A percentile compares a stretch with the other conserved stretches of the same genome.
These are phyloP conservation scores for Psittacula cyanocephala DNA, from an alignment of 2,113 vertebrate genomes.

Conservation along the genomic window DNA sequence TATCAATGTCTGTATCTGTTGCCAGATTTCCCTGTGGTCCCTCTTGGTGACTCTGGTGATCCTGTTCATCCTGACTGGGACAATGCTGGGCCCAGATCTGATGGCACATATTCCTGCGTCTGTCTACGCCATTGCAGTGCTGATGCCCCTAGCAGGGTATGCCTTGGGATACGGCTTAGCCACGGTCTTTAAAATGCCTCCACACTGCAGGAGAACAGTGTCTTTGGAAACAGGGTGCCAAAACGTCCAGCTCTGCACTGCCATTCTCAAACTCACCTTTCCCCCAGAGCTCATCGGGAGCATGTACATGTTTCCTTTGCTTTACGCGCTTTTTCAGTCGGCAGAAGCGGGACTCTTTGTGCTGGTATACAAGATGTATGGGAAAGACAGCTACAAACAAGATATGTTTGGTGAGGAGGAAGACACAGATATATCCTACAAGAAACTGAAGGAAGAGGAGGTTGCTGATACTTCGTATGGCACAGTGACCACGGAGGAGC, in stretches of 20 bases:
- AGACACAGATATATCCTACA: conserved; percentile 89
- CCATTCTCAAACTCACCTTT: conserved; percentile 95
- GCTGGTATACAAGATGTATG: conserved; percentile 87
- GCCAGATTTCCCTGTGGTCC: conserved; percentile 94
- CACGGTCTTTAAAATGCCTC: conserved; percentile 84
- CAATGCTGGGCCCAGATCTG: conserved; percentile 92
- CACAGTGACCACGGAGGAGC: conserved; percentile 81
- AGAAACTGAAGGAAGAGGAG: conserved; percentile 91
- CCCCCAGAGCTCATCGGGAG: conserved; percentile 88
- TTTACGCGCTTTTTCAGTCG: conserved; percentile 94
- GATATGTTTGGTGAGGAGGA: conserved; percentile 78
- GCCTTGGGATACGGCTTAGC: conserved; percentile 91
- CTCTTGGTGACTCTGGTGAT: conserved; percentile 89
- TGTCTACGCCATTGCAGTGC: conserved; percentile 88
- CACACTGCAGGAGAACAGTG: conserved; percentile 87
- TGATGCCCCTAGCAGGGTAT: conserved; percentile 92
- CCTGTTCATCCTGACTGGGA: conserved; percentile 94
- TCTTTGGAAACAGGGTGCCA: conserved; percentile 96
- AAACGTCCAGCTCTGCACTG: conserved; percentile 96
- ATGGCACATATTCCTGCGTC: conserved; percentile 87
- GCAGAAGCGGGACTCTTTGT: conserved; percentile 93
- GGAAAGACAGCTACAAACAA: conserved; percentile 84
- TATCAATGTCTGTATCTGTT: neutral
- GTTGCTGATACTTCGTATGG: conserved; percentile 86
- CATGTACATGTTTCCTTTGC: conserved; percentile 97